phyloP scores from a whole-genome alignment of 2,797 vertebrate genomes.

The Spatula versicolor region DNA sequence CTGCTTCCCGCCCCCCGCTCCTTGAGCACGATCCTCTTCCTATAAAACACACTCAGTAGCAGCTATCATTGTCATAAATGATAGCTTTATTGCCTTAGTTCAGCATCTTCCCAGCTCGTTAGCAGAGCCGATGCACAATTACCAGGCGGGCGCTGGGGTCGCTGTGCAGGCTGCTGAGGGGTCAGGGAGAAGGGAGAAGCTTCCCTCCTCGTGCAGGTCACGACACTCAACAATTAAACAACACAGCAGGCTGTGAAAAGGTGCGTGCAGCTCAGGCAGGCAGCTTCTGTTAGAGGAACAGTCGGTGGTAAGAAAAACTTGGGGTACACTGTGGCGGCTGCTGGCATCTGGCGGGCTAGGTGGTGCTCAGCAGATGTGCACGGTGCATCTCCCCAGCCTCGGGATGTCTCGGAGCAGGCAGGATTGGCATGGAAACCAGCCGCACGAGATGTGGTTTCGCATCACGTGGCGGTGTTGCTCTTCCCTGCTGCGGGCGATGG shows the following conservation, averaged over 20 bases:
- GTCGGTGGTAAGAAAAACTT: fast-evolving
- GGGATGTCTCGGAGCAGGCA: background rate
- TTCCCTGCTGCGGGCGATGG: background rate
- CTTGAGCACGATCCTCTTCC: fast-evolving
- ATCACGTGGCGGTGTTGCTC: background rate
- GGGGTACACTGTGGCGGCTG: background rate
- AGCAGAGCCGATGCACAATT: fast-evolving
- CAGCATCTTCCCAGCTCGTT: background rate
- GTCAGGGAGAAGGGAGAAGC: background rate
- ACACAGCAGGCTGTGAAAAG: background rate
- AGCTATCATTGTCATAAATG: fast-evolving
- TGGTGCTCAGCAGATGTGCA: background rate
- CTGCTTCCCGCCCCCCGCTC: background rate
- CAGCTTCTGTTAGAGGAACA: background rate
- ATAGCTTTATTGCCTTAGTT: fast-evolving
- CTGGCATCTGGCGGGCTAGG: background rate
- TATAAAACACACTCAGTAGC: background rate
- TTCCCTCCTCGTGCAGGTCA: background rate
- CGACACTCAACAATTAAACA: background rate
- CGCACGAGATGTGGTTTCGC: background rate
- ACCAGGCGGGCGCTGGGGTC: background rate
- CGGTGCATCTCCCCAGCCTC: fast-evolving
- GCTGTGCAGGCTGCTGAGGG: background rate
- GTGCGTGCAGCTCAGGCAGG: background rate
- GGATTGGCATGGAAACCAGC: background rate